Conservation (phyloP, 2,797 vertebrate species). For the Girardinus metallicus region DNA sequence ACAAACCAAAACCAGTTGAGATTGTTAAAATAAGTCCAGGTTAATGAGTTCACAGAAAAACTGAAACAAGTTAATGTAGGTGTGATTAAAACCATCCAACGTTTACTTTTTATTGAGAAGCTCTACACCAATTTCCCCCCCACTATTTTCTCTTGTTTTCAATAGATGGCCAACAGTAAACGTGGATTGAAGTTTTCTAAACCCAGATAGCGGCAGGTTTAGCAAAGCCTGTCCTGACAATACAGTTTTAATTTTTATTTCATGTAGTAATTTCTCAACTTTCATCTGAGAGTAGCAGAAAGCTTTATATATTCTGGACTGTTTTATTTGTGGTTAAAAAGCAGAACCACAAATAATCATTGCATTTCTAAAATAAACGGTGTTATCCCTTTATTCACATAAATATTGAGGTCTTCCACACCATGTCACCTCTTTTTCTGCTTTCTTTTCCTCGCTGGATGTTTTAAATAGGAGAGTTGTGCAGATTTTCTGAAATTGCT, state of each 20-base stretch:
- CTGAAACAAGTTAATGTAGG: background rate
- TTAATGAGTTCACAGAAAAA: background rate
- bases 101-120: background rate
- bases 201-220: background rate
- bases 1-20: background rate
- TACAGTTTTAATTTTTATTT: background rate
- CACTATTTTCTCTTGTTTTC: background rate
- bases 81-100: background rate
- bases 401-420: background rate
- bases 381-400: background rate
- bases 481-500: background rate
- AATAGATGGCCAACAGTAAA: background rate
- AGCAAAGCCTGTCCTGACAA: background rate
- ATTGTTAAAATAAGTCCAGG: background rate
- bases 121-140: no score
- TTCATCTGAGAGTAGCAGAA: background rate
- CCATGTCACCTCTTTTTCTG: background rate
- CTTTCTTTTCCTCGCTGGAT: background rate
- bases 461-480: background rate
- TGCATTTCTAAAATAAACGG: background rate
- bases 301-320: background rate
- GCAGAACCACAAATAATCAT: background rate
- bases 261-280: background rate
- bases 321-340: no score
- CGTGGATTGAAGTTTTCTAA: background rate